Percentiles rank a stretch among this genome's conserved stretches.
Evolutionary conservation across 2,113 vertebrate species (phyloP).

Genomic region (Cryptotis parvus): DNA sequence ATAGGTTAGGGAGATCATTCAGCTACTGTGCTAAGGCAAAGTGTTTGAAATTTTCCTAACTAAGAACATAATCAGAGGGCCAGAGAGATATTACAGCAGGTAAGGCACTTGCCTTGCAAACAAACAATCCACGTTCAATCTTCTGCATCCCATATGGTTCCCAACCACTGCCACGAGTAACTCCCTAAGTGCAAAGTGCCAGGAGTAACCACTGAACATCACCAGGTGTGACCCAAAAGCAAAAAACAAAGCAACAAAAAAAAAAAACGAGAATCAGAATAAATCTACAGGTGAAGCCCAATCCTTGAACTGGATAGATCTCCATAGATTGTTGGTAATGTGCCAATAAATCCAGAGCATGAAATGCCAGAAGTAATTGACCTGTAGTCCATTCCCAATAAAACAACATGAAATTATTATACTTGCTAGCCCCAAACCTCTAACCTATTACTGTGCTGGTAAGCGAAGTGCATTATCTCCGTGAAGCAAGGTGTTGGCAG

Average conservation of each 20-base stretch:
- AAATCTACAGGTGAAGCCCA: not conserved
- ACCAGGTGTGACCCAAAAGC: too few species aligned
- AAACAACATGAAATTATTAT: constrained; percentile 29
- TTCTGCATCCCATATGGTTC: too few species aligned
- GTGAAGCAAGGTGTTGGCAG: constrained; percentile 56
- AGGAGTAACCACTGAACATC: too few species aligned
- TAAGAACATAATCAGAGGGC: too few species aligned
- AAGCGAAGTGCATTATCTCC: constrained; percentile 43
- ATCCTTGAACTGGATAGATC: constrained; percentile 13
- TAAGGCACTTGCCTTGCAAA: too few species aligned
- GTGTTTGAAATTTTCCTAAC: not conserved
- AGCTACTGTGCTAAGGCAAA: not conserved
- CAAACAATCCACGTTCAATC: too few species aligned
- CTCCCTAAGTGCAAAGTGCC: too few species aligned
- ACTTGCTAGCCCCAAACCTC: constrained; percentile 12
- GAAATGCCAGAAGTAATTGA: constrained; percentile 43
- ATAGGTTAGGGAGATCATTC: not conserved
- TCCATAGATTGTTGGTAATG: not conserved
- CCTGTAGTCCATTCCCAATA: not conserved
- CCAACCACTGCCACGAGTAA: too few species aligned
- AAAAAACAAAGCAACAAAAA: too few species aligned
- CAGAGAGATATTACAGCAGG: too few species aligned
- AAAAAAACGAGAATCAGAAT: too few species aligned
- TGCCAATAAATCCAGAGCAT: constrained; percentile 23
- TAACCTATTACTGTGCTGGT: constrained; percentile 56